phyloP scores from a whole-genome alignment of 2,113 vertebrate species.

The Helogale parvula region DNA sequence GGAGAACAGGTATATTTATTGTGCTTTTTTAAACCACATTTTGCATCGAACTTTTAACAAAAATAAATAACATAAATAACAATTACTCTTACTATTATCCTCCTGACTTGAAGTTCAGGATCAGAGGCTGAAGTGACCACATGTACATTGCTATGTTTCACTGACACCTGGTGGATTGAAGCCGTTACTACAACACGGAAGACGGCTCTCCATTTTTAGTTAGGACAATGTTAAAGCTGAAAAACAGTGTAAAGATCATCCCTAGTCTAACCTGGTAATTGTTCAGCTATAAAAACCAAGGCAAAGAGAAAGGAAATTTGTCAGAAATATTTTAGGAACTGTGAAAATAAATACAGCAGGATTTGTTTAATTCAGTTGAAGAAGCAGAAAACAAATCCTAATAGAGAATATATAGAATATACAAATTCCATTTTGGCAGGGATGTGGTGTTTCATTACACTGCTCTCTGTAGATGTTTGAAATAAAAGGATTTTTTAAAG shows the following conservation, averaged over 20 bases:
- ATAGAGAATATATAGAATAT: not conserved
- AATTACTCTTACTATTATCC: not conserved
- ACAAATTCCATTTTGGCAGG: not conserved
- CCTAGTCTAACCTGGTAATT: not conserved
- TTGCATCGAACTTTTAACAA: conserved; percentile 32
- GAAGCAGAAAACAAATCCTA: not conserved
- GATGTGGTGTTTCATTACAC: not conserved
- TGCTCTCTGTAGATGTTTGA: not conserved
- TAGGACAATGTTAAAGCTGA: not conserved
- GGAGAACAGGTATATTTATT: not conserved
- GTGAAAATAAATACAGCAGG: not conserved
- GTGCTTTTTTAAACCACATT: not conserved
- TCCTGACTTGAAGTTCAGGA: not conserved
- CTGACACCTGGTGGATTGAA: conserved; percentile 82
- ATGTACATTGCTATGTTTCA: conserved; percentile 76
- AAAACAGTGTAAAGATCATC: not conserved
- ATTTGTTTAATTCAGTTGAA: not conserved
- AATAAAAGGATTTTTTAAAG: not conserved
- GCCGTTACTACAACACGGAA: conserved; percentile 47
- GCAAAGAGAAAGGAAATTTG: not conserved
- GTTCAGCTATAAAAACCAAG: not conserved
- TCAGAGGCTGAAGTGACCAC: not conserved
- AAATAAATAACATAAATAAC: not conserved
- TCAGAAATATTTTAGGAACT: not conserved
- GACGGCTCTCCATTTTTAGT: not conserved